Conservation (phyloP, 1,140 invertebrate genomes). For the Zaprionus nigranus region DNA sequence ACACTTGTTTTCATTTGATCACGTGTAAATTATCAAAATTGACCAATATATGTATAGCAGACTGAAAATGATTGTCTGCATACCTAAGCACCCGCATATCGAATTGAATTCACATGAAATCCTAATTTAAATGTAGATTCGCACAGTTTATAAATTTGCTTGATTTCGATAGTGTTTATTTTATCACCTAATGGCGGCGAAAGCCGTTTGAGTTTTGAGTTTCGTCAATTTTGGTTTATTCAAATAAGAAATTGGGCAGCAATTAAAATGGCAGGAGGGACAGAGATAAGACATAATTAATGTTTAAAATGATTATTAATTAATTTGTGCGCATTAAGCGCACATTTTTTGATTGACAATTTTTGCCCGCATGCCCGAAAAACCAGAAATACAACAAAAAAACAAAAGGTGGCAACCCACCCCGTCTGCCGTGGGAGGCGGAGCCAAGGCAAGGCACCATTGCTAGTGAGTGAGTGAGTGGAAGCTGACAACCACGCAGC, state of each 20-base stretch:
- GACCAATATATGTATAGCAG: constrained; percentile 6
- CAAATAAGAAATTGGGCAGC: constrained; percentile 36
- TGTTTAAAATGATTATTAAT: constrained; percentile 69
- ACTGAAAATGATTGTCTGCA: constrained; percentile 6
- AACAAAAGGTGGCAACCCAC: constrained; percentile 29
- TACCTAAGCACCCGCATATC: constrained; percentile 30
- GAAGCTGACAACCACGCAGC: neutral
- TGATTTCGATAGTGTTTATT: constrained; percentile 1
- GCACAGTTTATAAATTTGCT: constrained; percentile 7
- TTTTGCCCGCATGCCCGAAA: constrained; percentile 6
- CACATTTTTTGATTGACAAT: constrained; percentile 51
- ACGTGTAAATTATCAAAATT: constrained; percentile 30
- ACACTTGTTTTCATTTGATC: neutral
- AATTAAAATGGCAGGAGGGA: constrained; percentile 30
- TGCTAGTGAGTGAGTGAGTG: constrained; percentile 41
- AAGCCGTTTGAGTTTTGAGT: constrained; percentile 50
- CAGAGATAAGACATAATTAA: constrained; percentile 56
- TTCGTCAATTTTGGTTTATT: constrained; percentile 29
- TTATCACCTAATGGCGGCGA: constrained; percentile 23
- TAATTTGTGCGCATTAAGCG: constrained; percentile 55
- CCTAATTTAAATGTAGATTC: constrained; percentile 29
- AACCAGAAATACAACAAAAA: constrained; percentile 19
- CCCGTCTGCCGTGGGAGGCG: constrained; percentile 29
- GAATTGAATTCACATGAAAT: constrained; percentile 18
- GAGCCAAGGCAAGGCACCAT: constrained; percentile 40